Base-by-base conservation (phyloP, 2,113 vertebrate genomes). In the Syngnathus typhle region DNA sequence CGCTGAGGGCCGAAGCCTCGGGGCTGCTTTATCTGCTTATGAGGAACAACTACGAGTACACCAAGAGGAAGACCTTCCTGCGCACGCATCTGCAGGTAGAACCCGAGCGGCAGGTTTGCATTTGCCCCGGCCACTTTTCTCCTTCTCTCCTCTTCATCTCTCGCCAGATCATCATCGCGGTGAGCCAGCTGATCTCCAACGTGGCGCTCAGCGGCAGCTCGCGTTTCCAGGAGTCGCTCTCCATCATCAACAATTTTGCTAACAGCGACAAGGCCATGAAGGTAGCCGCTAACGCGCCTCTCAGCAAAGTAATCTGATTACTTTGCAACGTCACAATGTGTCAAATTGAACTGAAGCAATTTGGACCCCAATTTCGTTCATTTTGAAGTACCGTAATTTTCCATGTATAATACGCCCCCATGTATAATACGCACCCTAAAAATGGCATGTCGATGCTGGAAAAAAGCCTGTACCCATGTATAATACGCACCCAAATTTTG, bases 191-290 rank as follows among this genome's bases (percentile, higher is more conserved):
- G 69, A 96, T 98, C 83, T 95, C 95, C 13, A 96, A 99, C 23
- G 96, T 98, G 75, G 95, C 94, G 0, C 91, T 98, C 37, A 96
- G 93, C 0, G 95, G 96, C 75, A 96, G 95, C 44, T 96, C 95
- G 0, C 93, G 95, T 67, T 99, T 99, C 90, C 97, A 98, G 84
- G 95, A 98, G 76, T 98, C 97, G 2, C 92, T 98, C 16, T 98
- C 95, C 60, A 94, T 99, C 87, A 97, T 99, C 87, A 99, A 98
- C 91, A 99, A 99, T 88, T 99, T 98, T 76, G 96, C 97, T 64
- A 99, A 98, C 75, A 99, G 96, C 0, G 96, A 99, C 91, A 94
- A 94, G 66, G 93, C 91, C 21, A 95, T 98, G 94, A 99, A 99
- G 95, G 97, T 98, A 90, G 27, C 27, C 27, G 27, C 27, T 32